Percentiles rank a stretch among this genome's conserved stretches.
phyloP scores from a whole-genome alignment of 2,797 vertebrate genomes.

The Macropodus opercularis region DNA sequence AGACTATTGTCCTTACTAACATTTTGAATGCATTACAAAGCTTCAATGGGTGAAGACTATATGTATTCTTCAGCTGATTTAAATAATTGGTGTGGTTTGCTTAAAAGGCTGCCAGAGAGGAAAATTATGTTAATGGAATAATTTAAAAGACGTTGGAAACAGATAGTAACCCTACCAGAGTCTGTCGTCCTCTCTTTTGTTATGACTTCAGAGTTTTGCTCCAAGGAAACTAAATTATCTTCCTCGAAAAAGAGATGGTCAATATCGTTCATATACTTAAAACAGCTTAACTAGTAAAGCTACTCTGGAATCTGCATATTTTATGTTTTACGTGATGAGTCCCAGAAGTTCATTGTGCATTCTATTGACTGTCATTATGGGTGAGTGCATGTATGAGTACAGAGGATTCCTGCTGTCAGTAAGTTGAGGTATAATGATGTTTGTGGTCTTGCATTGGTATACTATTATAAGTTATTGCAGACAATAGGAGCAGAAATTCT shows the following conservation, averaged over 20 bases:
- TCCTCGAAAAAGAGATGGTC: slow-evolving; percentile 68
- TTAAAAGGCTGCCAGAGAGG: slow-evolving; percentile 82
- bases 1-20: slow-evolving; percentile 68
- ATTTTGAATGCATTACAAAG: slow-evolving; percentile 70
- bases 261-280: slow-evolving; percentile 64
- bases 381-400: slow-evolving; percentile 13
- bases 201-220: slow-evolving; percentile 75
- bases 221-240: slow-evolving; percentile 78
- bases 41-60: slow-evolving; percentile 66
- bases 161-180: slow-evolving; percentile 71
- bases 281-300: slow-evolving; percentile 57
- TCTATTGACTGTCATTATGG: slow-evolving; percentile 29
- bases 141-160: slow-evolving; percentile 77
- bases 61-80: slow-evolving; percentile 79
- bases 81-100: slow-evolving; percentile 85
- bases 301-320: slow-evolving; percentile 46
- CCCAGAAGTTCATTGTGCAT: slow-evolving; percentile 51
- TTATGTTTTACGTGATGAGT: slow-evolving; percentile 44
- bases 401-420: not conserved
- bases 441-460: slow-evolving; percentile 4
- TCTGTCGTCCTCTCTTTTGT: slow-evolving; percentile 67
- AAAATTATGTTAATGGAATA: slow-evolving; percentile 83
- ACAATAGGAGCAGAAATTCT: too few relatives aligned
- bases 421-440: not conserved
- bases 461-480: slow-evolving; percentile 20